A percentile compares a stretch with the other conserved stretches of the same genome.
These are phyloP conservation scores for Zeuzera pyrina DNA, from an alignment of 2,888 invertebrate genomes.

Conservation along the genomic window DNA sequence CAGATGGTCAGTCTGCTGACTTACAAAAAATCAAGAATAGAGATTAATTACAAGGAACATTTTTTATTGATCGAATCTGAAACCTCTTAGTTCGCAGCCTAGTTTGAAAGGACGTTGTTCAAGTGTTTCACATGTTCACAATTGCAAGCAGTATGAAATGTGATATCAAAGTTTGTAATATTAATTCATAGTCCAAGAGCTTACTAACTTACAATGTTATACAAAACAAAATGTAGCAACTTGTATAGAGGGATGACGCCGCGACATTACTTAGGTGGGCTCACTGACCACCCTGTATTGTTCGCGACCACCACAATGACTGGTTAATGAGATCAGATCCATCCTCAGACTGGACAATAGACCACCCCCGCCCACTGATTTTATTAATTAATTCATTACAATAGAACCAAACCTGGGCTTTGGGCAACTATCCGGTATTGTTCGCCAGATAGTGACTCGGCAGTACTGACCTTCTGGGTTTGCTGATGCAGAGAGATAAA, in stretches of 20 bases:
- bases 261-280: constrained; percentile 31
- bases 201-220: too few species aligned
- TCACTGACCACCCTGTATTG: constrained; percentile 41
- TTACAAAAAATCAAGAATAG: too few species aligned
- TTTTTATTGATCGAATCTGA: too few species aligned
- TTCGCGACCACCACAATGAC: constrained; percentile 59
- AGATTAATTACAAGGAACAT: too few species aligned
- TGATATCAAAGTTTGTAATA: too few species aligned
- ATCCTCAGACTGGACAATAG: constrained; percentile 59
- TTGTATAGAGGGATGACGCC: constrained; percentile 28
- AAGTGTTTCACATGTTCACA: too few species aligned
- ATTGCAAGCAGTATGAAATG: too few species aligned
- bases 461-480: constrained; percentile 35
- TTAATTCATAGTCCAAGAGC: too few species aligned
- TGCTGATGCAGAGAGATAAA: constrained; percentile 7
- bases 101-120: too few species aligned
- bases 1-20: too few species aligned
- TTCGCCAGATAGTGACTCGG: constrained; percentile 53
- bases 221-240: too few species aligned
- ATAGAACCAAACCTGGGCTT: constrained; percentile 61
- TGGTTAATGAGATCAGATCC: constrained; percentile 71
- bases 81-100: too few species aligned
- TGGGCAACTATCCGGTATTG: constrained; percentile 52
- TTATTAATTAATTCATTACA: constrained; percentile 73
- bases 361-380: constrained; percentile 44